These are phyloP conservation scores for Uria lomvia DNA, from an alignment of 2,113 vertebrate genomes.

Conservation along the genomic window DNA sequence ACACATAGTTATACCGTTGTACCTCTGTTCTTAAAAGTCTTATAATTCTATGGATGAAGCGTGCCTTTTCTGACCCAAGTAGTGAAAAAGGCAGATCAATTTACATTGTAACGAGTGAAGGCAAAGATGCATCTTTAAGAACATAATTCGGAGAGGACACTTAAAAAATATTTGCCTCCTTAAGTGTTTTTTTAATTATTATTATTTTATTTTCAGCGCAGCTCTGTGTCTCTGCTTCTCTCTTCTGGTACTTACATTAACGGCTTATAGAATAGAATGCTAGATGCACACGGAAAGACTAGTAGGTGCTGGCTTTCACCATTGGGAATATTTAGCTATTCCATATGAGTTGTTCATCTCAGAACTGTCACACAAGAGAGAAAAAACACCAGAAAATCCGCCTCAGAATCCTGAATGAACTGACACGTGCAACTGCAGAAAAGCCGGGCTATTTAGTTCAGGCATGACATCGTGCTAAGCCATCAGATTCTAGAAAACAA, in stretches of 20 bases:
- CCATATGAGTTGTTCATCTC: neutral
- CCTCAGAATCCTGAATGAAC: neutral
- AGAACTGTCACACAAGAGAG: neutral
- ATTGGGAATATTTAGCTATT: neutral
- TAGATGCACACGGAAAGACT: neutral
- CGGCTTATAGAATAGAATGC: neutral
- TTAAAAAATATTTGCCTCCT: neutral
- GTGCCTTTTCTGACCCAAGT: neutral
- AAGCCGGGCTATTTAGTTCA: neutral
- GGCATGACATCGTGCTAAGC: neutral
- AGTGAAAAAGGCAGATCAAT: neutral
- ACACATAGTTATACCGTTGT: neutral
- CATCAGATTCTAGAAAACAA: neutral
- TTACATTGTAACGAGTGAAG: neutral
- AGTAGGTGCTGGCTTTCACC: neutral
- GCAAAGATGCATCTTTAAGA: neutral
- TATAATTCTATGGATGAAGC: neutral
- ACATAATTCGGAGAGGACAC: neutral
- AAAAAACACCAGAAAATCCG: neutral
- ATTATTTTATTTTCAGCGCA: neutral
- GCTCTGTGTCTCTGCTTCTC: neutral
- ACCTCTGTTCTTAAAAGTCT: neutral
- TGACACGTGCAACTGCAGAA: neutral
- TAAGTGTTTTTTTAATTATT: neutral
- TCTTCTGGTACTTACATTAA: neutral